Evolutionary conservation across 2,113 vertebrate genomes (phyloP).

Genomic region (Circaetus cinerascens): DNA sequence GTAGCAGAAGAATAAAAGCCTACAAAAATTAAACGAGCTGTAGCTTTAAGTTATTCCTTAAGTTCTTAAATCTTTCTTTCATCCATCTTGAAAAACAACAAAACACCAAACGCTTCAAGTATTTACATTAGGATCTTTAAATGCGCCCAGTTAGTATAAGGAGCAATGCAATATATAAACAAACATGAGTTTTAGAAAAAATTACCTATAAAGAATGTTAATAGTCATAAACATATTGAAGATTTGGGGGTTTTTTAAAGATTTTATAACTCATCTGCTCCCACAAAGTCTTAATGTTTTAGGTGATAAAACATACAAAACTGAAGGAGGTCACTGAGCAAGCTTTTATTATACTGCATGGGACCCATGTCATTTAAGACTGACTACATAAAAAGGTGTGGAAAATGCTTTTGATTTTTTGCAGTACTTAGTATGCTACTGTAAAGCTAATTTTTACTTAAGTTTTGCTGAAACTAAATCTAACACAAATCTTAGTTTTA

Average conservation of each 20-base stretch:
- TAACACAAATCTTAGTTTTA: background rate
- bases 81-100: background rate
- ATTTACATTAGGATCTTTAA: background rate
- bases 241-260: rapidly evolving
- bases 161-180: background rate
- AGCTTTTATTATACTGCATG: background rate
- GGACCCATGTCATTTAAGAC: background rate
- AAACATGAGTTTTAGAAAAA: background rate
- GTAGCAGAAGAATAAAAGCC: background rate
- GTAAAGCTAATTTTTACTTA: background rate
- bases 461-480: background rate
- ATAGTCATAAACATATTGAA: background rate
- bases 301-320: background rate
- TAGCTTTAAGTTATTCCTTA: background rate
- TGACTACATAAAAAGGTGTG: background rate
- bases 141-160: background rate
- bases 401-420: background rate
- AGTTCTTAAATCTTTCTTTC: background rate
- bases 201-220: background rate
- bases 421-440: background rate
- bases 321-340: background rate
- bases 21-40: background rate
- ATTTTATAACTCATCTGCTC: background rate
- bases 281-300: background rate
- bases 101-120: background rate